phyloP scores from a whole-genome alignment of 1,140 invertebrate genomes.

The Drosophila ficusphila region DNA sequence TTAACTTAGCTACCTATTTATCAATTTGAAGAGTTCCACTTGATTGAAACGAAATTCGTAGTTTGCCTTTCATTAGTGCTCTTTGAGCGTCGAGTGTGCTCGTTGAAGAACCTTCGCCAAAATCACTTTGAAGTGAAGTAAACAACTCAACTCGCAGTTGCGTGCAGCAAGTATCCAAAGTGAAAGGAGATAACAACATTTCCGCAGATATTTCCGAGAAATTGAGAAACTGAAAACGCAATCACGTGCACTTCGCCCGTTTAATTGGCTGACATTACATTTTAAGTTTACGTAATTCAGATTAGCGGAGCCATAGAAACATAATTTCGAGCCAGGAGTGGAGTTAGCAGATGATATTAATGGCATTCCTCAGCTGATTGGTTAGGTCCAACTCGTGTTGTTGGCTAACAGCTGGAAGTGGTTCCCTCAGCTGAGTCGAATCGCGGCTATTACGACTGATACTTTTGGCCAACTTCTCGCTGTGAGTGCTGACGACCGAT shows the following conservation, averaged over 20 bases:
- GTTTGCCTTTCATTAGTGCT: not conserved
- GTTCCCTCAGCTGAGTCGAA: not conserved
- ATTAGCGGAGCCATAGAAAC: not conserved
- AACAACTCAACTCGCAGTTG: not conserved
- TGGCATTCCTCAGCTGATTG: not conserved
- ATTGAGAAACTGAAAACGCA: slow-evolving; percentile 1
- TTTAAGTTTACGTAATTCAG: not conserved
- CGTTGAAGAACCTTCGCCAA: not conserved
- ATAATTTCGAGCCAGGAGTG: too few species aligned
- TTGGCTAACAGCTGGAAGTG: not conserved
- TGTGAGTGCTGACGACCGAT: not conserved
- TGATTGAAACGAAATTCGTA: slow-evolving; percentile 1
- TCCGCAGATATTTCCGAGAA: slow-evolving; percentile 7
- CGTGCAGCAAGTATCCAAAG: not conserved
- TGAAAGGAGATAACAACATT: not conserved
- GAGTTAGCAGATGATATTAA: not conserved
- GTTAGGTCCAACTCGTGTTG: not conserved
- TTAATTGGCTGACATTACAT: not conserved
- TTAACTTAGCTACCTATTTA: not conserved
- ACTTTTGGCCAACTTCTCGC: not conserved
- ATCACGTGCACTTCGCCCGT: not conserved
- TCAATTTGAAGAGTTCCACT: not conserved
- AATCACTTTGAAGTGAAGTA: not conserved
- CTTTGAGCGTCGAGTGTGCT: not conserved
- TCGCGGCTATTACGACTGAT: not conserved